Percentiles rank a stretch among this genome's conserved stretches.
Evolutionary conservation across 2,888 invertebrate species (phyloP).

Genomic region (Anarsia innoxiella): DNA sequence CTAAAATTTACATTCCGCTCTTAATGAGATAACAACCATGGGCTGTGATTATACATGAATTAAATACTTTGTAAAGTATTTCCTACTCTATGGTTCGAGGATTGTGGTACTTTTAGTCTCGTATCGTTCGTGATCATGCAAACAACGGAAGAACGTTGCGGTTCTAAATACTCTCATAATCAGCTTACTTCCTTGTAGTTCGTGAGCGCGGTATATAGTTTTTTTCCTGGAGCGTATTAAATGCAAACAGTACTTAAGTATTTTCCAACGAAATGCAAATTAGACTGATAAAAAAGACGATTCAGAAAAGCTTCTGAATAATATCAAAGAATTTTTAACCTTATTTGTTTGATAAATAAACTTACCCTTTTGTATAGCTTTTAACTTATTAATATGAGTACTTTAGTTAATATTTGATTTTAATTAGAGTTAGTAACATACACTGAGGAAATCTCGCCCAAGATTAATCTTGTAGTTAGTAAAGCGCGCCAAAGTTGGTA

Average conservation of each 20-base stretch:
- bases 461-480: conserved; percentile 53
- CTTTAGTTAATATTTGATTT: conserved; percentile 40
- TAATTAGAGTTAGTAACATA: conserved; percentile 48
- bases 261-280: too few species aligned
- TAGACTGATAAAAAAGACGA: too few species aligned
- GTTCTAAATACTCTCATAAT: not conserved
- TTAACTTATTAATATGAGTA: conserved; percentile 13
- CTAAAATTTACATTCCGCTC: conserved; percentile 46
- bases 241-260: too few species aligned
- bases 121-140: conserved; percentile 1
- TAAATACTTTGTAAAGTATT: conserved; percentile 7
- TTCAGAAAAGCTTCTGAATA: too few species aligned
- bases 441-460: conserved; percentile 37
- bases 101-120: not conserved
- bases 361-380: conserved; percentile 9
- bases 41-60: conserved; percentile 15
- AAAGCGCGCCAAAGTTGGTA: conserved; percentile 49
- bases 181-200: not conserved
- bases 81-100: too few species aligned
- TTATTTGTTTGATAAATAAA: too few species aligned
- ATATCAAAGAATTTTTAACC: too few species aligned
- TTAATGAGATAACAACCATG: conserved; percentile 30
- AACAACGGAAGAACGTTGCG: conserved; percentile 1
- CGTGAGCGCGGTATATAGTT: too few species aligned
- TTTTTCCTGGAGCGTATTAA: too few species aligned